These are phyloP conservation scores for Blastobasis adustella DNA, from an alignment of 2,888 invertebrate species.

Conservation along the genomic window DNA sequence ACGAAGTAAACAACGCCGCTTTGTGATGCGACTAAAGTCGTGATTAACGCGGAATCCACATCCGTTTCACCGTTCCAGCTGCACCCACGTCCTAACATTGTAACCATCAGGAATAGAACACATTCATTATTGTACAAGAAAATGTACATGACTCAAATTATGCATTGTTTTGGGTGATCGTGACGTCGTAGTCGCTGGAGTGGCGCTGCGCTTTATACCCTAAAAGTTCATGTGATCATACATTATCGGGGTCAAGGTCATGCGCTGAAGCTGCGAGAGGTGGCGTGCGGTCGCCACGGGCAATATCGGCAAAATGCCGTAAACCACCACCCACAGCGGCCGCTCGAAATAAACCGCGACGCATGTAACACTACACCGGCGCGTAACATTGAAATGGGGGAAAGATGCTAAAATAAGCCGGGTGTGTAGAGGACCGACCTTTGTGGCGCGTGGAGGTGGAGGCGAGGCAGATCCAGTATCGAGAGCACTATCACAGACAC, in stretches of 20 bases:
- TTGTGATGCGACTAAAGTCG: no score
- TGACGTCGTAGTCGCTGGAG: no score
- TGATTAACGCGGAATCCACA: no score
- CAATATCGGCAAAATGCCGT: slow-evolving; percentile 30
- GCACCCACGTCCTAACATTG: no score
- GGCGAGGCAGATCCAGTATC: slow-evolving; percentile 21
- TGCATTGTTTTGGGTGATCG: no score
- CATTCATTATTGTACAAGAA: no score
- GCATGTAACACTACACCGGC: slow-evolving; percentile 63
- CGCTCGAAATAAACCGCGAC: slow-evolving; percentile 62
- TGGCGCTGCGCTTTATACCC: no score
- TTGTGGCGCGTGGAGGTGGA: not conserved
- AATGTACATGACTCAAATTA: no score
- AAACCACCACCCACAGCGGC: slow-evolving; percentile 49
- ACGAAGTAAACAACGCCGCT: no score
- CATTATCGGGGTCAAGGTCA: slow-evolving; percentile 64
- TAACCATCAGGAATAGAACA: no score
- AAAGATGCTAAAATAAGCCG: slow-evolving; percentile 17
- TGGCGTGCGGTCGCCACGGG: no score
- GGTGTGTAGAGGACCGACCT: not conserved
- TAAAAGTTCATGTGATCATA: slow-evolving; percentile 1
- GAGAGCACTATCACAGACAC: slow-evolving; percentile 66
- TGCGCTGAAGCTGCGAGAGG: slow-evolving; percentile 14
- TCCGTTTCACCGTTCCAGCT: no score
- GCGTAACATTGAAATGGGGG: slow-evolving; percentile 44